phyloP scores from a whole-genome alignment of 1,140 invertebrate species.

The Uloborus diversus region DNA sequence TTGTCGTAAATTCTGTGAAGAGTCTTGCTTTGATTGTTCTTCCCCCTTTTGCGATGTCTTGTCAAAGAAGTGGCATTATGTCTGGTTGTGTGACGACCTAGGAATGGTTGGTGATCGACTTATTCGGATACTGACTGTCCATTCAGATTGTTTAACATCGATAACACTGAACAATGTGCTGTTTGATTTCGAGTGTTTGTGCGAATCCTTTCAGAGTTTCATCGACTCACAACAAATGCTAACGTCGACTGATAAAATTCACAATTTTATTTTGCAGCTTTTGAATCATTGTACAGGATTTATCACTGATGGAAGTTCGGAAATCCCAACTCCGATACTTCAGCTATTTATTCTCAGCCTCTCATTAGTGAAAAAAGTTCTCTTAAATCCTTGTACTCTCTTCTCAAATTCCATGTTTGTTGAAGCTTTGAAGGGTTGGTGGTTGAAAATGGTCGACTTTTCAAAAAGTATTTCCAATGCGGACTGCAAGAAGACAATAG shows the following conservation, averaged over 20 bases:
- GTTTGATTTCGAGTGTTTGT: constrained; percentile 17
- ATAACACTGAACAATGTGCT: background rate
- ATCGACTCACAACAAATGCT: too few relatives aligned
- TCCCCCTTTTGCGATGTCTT: background rate
- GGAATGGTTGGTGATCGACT: background rate
- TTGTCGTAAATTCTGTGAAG: constrained; percentile 5
- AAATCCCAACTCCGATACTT: background rate
- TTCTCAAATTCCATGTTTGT: constrained; percentile 12
- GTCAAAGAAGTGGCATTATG: constrained; percentile 20
- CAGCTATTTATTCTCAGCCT: constrained; percentile 17
- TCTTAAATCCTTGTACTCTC: constrained; percentile 9
- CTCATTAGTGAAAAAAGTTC: background rate
- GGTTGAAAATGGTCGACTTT: constrained; percentile 2
- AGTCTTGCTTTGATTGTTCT: constrained; percentile 32
- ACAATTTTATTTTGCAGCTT: constrained; percentile 9
- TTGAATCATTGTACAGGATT: background rate
- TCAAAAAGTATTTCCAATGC: background rate
- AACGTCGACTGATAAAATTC: background rate
- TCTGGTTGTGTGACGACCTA: background rate
- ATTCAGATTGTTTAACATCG: background rate
- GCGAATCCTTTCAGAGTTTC: background rate
- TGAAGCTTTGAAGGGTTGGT: constrained; percentile 9
- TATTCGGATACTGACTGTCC: background rate
- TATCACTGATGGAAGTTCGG: background rate
- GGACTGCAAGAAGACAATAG: background rate